A percentile compares a stretch with the other conserved stretches of the same genome.
Evolutionary conservation across 2,888 invertebrate genomes (phyloP).

Genomic region (Phaonia tiefii): DNA sequence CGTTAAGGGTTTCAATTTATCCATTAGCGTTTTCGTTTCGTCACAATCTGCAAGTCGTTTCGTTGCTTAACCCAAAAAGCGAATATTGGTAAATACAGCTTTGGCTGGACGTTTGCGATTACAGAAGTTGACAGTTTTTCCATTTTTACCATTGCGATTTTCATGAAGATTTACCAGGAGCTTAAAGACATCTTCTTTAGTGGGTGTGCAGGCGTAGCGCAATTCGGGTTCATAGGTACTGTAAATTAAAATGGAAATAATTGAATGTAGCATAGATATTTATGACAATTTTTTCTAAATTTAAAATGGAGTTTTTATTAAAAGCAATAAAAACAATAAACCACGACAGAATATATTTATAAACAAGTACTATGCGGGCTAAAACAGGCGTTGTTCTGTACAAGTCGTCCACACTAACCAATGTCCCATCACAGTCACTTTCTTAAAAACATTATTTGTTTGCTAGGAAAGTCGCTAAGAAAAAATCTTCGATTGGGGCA

Average conservation of each 20-base stretch:
- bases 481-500: too few relatives aligned
- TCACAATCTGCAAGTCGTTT: background rate
- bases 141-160: conserved; percentile 81
- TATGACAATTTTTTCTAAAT: too few relatives aligned
- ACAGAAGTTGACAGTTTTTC: conserved; percentile 83
- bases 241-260: conserved; percentile 29
- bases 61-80: conserved; percentile 84
- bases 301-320: too few relatives aligned
- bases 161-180: conserved; percentile 84
- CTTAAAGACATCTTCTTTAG: conserved; percentile 84
- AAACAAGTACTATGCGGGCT: too few relatives aligned
- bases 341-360: too few relatives aligned
- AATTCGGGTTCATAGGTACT: conserved; percentile 83
- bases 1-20: background rate
- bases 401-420: too few relatives aligned
- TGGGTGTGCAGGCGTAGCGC: conserved; percentile 84
- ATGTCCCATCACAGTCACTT: too few relatives aligned
- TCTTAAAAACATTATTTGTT: too few relatives aligned
- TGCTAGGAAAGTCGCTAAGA: too few relatives aligned
- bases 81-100: conserved; percentile 84
- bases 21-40: background rate
- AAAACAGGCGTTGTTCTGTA: too few relatives aligned
- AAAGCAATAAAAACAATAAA: too few relatives aligned
- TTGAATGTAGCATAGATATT: too few relatives aligned
- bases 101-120: conserved; percentile 84